Evolutionary conservation across 2,797 vertebrate genomes (phyloP).

Genomic region (Gephyroberyx darwinii): DNA sequence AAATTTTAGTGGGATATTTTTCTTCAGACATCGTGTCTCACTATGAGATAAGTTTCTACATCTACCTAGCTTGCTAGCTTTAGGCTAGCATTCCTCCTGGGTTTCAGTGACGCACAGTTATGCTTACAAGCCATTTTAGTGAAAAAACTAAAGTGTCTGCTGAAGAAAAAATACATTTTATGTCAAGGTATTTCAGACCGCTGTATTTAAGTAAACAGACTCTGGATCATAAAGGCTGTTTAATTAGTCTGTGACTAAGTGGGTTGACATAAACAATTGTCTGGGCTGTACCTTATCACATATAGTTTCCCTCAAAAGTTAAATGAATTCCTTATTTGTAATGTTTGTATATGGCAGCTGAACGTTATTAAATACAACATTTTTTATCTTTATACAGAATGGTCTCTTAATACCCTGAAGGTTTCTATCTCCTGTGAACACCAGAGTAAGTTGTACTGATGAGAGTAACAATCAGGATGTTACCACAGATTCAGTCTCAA

Average conservation of each 20-base stretch:
- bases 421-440: neutral
- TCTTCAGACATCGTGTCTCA: too few species aligned
- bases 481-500: too few species aligned
- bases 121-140: neutral
- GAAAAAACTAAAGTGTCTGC: neutral
- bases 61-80: too few species aligned
- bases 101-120: neutral
- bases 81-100: neutral
- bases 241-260: neutral
- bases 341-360: constrained; percentile 45
- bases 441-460: too few species aligned
- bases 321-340: constrained; percentile 19
- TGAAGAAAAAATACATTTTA: neutral
- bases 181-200: neutral
- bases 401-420: neutral
- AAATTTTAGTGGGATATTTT: neutral
- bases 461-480: too few species aligned
- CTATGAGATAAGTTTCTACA: too few species aligned
- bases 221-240: constrained; percentile 6
- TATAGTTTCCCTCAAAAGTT: constrained; percentile 20
- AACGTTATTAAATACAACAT: constrained; percentile 24
- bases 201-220: constrained; percentile 15
- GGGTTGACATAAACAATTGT: neutral
- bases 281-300: constrained; percentile 12
- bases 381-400: constrained; percentile 8